These are phyloP conservation scores for Patella pellucida DNA, from an alignment of 2,888 invertebrate species.

Conservation along the genomic window DNA sequence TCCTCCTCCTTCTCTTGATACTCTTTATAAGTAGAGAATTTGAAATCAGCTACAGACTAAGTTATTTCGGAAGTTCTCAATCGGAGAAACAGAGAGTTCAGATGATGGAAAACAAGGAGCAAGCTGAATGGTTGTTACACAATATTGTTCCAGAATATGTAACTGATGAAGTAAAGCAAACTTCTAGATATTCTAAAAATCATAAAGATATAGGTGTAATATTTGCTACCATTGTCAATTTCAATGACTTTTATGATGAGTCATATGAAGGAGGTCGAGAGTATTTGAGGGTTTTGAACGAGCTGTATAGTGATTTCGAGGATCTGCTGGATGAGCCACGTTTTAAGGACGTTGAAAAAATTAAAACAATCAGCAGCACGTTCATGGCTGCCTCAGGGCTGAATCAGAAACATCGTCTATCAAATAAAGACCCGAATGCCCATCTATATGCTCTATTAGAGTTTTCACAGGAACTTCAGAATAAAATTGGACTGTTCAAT, in stretches of 20 bases:
- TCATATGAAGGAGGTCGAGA: constrained; percentile 95
- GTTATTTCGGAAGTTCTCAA: constrained; percentile 92
- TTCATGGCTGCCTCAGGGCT: constrained; percentile 98
- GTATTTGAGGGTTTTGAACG: constrained; percentile 93
- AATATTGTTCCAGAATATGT: constrained; percentile 98
- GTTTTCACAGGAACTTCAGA: constrained; percentile 90
- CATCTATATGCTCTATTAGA: constrained; percentile 92
- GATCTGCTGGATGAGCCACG: constrained; percentile 86
- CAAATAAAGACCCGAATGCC: constrained; percentile 80
- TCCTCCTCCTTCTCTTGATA: constrained; percentile 86
- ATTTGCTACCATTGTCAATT: constrained; percentile 96
- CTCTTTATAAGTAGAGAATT: constrained; percentile 95
- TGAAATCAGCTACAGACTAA: constrained; percentile 89
- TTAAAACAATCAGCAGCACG: constrained; percentile 94
- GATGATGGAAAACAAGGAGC: constrained; percentile 93
- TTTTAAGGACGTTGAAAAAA: constrained; percentile 93
- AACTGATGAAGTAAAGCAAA: constrained; percentile 87
- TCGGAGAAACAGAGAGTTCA: constrained; percentile 89
- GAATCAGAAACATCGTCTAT: constrained; percentile 83
- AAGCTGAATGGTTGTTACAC: constrained; percentile 95
- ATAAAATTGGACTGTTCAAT: constrained; percentile 72
- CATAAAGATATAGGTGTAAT: constrained; percentile 93
- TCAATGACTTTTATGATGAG: constrained; percentile 98
- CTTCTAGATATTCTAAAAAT: constrained; percentile 91
- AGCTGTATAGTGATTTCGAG: constrained; percentile 95